These are phyloP conservation scores for Bursaphelenchus mucronatus DNA, from an alignment of 1,140 invertebrate species.

Conservation along the genomic window DNA sequence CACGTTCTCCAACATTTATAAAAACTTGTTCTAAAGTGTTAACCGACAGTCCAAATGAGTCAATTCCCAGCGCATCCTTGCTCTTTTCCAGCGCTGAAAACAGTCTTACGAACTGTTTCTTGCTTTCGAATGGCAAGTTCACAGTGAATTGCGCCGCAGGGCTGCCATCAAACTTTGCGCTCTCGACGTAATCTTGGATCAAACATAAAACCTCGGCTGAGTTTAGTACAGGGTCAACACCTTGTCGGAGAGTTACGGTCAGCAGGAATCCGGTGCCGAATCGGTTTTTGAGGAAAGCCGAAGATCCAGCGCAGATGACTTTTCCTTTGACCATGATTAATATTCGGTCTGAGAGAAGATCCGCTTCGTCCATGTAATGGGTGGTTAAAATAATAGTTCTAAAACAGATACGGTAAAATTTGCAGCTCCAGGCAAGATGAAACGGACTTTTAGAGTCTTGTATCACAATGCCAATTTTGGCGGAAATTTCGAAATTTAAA, in stretches of 20 bases:
- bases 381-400: conserved; percentile 74
- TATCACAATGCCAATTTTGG: too few relatives aligned
- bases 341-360: conserved; percentile 72
- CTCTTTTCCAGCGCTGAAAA: conserved; percentile 16
- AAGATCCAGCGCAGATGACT: conserved; percentile 68
- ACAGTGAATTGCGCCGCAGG: conserved; percentile 21
- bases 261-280: conserved; percentile 31
- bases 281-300: conserved; percentile 67
- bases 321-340: conserved; percentile 67
- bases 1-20: conserved; percentile 16
- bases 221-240: neutral
- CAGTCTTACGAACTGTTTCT: conserved; percentile 5
- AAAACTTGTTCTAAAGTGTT: conserved; percentile 29
- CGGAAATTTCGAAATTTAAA: too few relatives aligned
- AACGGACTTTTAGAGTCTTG: too few relatives aligned
- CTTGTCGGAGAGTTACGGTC: conserved; percentile 11
- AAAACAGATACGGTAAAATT: neutral
- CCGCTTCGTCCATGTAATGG: conserved; percentile 96
- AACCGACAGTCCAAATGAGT: conserved; percentile 18
- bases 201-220: neutral
- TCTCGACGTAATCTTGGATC: neutral
- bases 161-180: conserved; percentile 9
- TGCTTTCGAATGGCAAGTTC: conserved; percentile 18
- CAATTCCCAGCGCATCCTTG: conserved; percentile 18
- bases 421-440: too few relatives aligned